phyloP scores from a whole-genome alignment of 2,888 invertebrate species.

The Blastobasis adustella region DNA sequence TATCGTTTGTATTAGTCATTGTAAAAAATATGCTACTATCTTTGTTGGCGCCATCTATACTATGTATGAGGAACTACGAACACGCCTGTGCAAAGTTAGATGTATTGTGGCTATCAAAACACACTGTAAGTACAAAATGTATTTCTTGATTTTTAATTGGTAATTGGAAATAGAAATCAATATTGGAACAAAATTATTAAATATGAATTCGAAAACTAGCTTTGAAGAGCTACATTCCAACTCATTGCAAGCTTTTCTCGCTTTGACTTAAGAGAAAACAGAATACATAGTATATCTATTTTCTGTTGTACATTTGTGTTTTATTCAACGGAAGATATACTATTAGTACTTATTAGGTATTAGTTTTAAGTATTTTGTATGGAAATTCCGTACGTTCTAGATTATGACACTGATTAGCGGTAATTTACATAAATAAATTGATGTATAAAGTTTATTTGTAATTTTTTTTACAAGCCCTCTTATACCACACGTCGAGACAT shows the following conservation, averaged over 20 bases:
- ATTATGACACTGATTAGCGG: conserved; percentile 16
- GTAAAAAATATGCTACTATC: too few relatives aligned
- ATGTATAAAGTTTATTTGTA: conserved; percentile 10
- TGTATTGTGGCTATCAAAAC: background rate
- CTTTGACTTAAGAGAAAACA: too few relatives aligned
- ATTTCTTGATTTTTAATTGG: background rate
- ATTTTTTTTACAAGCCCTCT: conserved; percentile 2
- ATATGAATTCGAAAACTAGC: too few relatives aligned
- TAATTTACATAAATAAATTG: conserved; percentile 15
- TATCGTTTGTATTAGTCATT: too few relatives aligned
- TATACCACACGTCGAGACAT: background rate
- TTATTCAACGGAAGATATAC: conserved; percentile 11
- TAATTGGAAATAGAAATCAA: too few relatives aligned
- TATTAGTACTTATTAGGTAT: conserved; percentile 14
- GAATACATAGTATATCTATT: conserved; percentile 10
- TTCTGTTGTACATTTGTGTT: conserved; percentile 13
- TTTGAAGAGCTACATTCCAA: too few relatives aligned
- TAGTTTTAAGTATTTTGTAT: conserved; percentile 15
- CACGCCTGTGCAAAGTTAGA: too few relatives aligned
- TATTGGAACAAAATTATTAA: too few relatives aligned
- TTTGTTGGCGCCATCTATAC: too few relatives aligned
- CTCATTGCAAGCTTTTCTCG: too few relatives aligned
- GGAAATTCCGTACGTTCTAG: conserved; percentile 15
- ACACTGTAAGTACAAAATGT: background rate
- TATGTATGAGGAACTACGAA: too few relatives aligned